Conservation (phyloP, 2,113 vertebrate genomes). For the Halichoeres trimaculatus region DNA sequence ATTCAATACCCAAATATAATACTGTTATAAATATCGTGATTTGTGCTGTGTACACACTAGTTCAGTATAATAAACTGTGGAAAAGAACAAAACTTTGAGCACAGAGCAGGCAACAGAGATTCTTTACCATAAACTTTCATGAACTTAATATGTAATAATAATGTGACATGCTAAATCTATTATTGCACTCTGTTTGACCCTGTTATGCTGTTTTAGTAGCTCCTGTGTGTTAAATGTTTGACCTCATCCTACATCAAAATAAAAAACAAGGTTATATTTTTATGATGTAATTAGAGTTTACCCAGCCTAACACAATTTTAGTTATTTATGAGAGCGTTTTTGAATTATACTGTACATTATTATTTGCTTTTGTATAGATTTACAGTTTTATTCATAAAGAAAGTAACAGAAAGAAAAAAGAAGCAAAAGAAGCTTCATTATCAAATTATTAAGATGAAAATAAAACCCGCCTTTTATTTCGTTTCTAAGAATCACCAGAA, state of each 20-base stretch:
- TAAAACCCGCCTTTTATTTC: no score
- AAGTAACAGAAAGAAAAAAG: no score
- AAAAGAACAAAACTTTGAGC: constrained; percentile 2
- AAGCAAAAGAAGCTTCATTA: no score
- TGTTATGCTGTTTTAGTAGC: constrained; percentile 1
- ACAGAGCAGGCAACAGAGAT: background rate
- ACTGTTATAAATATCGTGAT: background rate
- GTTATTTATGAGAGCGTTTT: no score
- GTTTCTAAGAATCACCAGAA: no score
- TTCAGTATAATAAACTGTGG: constrained; percentile 36
- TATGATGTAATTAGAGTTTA: background rate
- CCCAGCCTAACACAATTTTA: no score
- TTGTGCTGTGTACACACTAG: constrained; percentile 12
- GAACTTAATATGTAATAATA: background rate
- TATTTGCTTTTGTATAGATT: no score
- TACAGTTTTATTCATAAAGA: no score
- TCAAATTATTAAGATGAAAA: no score
- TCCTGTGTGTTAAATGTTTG: background rate
- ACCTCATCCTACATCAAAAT: no score
- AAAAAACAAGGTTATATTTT: no score
- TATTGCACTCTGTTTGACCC: constrained; percentile 38
- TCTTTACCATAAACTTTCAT: background rate
- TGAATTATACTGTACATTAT: no score
- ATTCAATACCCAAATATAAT: background rate
- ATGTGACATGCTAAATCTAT: background rate